Percentiles rank a stretch among this genome's conserved stretches.
Evolutionary conservation across 2,797 vertebrate genomes (phyloP).

Genomic region (Limosa lapponica): DNA sequence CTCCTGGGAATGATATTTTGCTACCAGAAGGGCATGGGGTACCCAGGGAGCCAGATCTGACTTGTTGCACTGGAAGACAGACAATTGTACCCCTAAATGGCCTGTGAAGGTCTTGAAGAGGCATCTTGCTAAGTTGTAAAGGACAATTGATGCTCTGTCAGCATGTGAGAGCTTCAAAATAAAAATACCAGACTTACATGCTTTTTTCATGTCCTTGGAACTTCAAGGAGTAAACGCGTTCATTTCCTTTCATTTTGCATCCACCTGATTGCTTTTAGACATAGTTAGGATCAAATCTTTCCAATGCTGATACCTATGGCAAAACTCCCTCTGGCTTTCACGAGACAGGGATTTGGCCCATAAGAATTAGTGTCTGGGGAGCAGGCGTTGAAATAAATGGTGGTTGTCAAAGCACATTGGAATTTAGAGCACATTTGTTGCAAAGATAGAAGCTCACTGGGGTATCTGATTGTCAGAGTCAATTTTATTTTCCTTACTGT

Average conservation of each 20-base stretch:
- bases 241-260: constrained; percentile 19
- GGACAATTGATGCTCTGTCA: neutral
- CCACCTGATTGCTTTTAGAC: constrained; percentile 7
- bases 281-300: constrained; percentile 16
- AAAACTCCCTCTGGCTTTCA: constrained; percentile 45
- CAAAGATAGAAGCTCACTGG: constrained; percentile 39
- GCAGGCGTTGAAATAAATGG: constrained; percentile 45
- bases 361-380: constrained; percentile 41
- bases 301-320: neutral
- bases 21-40: neutral
- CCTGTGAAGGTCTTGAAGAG: neutral
- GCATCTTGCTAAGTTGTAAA: neutral
- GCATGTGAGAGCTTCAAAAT: constrained; percentile 5
- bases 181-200: neutral
- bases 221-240: neutral
- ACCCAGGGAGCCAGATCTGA: neutral
- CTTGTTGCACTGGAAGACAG: neutral
- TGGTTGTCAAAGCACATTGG: constrained; percentile 63
- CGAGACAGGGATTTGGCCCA: neutral
- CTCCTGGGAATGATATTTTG: neutral
- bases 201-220: neutral
- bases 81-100: neutral
- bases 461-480: constrained; percentile 52
- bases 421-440: constrained; percentile 65
- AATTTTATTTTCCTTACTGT: constrained; percentile 50